A percentile compares a stretch with the other conserved stretches of the same genome.
Conservation (phyloP, 1,140 invertebrate genomes). For the Hetaerina americana region DNA sequence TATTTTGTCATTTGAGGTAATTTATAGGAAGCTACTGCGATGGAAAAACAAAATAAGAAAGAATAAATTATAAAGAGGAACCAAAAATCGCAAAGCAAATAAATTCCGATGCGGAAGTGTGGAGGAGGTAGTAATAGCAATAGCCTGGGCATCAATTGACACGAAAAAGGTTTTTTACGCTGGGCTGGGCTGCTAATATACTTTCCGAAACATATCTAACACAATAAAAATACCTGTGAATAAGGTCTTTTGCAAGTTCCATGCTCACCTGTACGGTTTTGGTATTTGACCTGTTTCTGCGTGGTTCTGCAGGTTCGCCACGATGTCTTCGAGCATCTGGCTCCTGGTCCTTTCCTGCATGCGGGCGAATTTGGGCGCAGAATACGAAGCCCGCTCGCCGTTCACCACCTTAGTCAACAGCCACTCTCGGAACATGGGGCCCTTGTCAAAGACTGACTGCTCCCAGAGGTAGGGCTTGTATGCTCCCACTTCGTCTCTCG, state of each 20-base stretch:
- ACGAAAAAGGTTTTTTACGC: neutral
- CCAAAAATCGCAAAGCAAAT: no score
- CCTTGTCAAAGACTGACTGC: slow-evolving; percentile 87
- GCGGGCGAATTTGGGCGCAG: slow-evolving; percentile 89
- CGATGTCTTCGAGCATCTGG: slow-evolving; percentile 83
- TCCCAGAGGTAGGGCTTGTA: slow-evolving; percentile 94
- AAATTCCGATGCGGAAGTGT: no score
- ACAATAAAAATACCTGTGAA: no score
- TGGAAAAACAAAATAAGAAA: no score
- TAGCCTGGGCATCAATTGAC: no score
- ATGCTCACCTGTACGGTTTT: slow-evolving; percentile 83
- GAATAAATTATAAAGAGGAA: no score
- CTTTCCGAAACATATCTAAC: no score
- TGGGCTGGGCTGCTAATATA: neutral
- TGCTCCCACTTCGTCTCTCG: slow-evolving; percentile 90
- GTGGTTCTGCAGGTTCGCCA: slow-evolving; percentile 85
- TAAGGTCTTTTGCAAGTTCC: no score
- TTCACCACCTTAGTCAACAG: slow-evolving; percentile 95
- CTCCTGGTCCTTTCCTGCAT: slow-evolving; percentile 81
- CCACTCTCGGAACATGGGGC: slow-evolving; percentile 83
- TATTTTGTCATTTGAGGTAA: no score
- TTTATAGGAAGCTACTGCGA: no score
- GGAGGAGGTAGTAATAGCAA: no score
- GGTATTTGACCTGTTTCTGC: slow-evolving; percentile 90
- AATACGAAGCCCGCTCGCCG: slow-evolving; percentile 90